Base-by-base conservation (phyloP, 2,113 vertebrate genomes). In the Drymodes brunneopygia region DNA sequence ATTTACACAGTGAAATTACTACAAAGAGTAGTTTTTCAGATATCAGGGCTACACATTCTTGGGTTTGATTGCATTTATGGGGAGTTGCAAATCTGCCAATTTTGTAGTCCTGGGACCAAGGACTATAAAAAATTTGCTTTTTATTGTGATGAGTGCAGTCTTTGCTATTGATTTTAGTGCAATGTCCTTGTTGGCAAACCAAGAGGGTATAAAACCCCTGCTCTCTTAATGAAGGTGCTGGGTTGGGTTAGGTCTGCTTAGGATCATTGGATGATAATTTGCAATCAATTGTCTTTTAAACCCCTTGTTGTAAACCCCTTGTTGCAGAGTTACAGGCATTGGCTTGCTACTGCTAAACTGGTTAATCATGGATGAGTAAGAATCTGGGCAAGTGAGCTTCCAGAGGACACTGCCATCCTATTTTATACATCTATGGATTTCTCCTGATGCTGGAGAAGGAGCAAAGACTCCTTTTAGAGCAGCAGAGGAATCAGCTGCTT, bases 301-400 rank as follows among this genome's bases (percentile, higher is more conserved):
- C 17, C 5, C 6, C 1, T 72, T 1, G 2, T 25, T 71, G 29
- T 81, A 56, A 67, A 69, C 17, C 5, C 6, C 1, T 72, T 1
- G 2, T 25, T 84, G 44, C 27, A 15, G 38, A 81, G 27, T 44
- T 40, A 9, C 5, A 47, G 33, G 17, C 24, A 9, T 38, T 70
- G 83, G 15, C 47, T 90, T 71, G 31, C 40, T 90, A 3, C 64
- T 82, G 31, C 74, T 85, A 12, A 62, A 27, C 44, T 67, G 69
- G 14, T 66, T 79, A 51, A 42, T 91, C 25, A 19, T 9, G 36
- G n/a, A 31, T 82, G 48, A 82, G 61, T 40, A 36, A 57, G n/a
- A 71, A 48, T 28, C 28, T 58, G 69, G 9, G 9, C 66, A 61
- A 45, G 18, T 31, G 23, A 82, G 36, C 47, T 90, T 77, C 74